Evolutionary conservation across 2,888 invertebrate genomes (phyloP).

Genomic region (Dione vanillae): DNA sequence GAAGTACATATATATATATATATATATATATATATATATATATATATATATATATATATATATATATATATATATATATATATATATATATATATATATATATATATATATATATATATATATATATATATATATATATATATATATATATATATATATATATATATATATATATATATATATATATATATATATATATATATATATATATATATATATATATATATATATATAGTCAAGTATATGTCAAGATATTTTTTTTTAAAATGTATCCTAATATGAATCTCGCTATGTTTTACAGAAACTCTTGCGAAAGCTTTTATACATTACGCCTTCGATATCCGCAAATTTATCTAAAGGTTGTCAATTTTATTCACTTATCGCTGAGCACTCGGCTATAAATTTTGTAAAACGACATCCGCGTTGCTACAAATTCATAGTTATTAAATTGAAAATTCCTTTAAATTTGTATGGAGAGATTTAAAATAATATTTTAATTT

Average conservation of each 20-base stretch:
- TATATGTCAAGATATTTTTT: neutral
- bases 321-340: slow-evolving; percentile 17
- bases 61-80: too few species aligned
- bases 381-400: slow-evolving; percentile 30
- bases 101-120: too few species aligned
- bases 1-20: neutral
- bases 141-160: too few species aligned
- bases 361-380: slow-evolving; percentile 35
- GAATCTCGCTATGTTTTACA: neutral
- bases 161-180: too few species aligned
- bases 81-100: too few species aligned
- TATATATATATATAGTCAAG: too few species aligned
- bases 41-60: too few species aligned
- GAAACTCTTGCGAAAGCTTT: slow-evolving; percentile 16
- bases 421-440: slow-evolving; percentile 25
- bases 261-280: neutral
- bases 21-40: too few species aligned
- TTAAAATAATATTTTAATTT: slow-evolving; percentile 23
- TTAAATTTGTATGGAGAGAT: slow-evolving; percentile 8
- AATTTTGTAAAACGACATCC: slow-evolving; percentile 25
- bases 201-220: too few species aligned
- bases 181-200: too few species aligned
- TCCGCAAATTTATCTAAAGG: slow-evolving; percentile 18
- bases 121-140: too few species aligned
- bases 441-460: slow-evolving; percentile 28